A percentile compares a stretch with the other conserved stretches of the same genome.
Conservation (phyloP, 2,113 vertebrate genomes). For the Plecturocebus donacophilus region DNA sequence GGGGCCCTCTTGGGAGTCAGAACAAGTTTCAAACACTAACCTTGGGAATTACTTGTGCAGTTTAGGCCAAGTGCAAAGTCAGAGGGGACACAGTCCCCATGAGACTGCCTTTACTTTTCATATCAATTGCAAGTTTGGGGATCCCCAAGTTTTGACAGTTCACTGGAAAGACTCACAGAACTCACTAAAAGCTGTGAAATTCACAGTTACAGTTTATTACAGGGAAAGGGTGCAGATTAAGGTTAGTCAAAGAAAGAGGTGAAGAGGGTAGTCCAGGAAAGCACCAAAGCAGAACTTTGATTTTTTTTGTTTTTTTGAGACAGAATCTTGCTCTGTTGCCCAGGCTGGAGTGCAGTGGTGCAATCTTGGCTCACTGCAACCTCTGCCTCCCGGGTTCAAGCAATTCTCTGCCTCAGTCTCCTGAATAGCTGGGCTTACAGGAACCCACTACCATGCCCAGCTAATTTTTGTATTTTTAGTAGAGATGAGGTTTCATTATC, state of each 20-base stretch:
- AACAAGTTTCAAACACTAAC: background rate
- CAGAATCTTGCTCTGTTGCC: too few relatives aligned
- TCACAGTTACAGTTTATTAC: background rate
- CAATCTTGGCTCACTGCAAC: too few relatives aligned
- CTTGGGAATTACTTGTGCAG: background rate
- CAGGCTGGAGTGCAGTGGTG: too few relatives aligned
- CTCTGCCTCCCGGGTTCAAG: too few relatives aligned
- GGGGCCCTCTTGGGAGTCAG: background rate
- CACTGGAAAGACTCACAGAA: background rate
- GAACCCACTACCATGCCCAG: too few relatives aligned
- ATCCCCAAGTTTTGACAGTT: background rate
- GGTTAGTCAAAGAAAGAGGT: background rate
- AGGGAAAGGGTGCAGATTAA: background rate
- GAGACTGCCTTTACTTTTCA: background rate
- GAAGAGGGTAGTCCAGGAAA: background rate
- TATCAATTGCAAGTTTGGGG: background rate
- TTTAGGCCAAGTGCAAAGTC: background rate
- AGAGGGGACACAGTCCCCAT: background rate
- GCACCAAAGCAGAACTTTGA: background rate
- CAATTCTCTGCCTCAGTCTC: too few relatives aligned
- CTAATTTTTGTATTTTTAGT: too few relatives aligned
- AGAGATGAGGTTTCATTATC: too few relatives aligned
- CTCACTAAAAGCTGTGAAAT: background rate
- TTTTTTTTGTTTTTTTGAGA: too few relatives aligned
- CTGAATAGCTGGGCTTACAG: too few relatives aligned